Conservation (phyloP, 2,797 vertebrate species). For the Hippocampus kuda region DNA sequence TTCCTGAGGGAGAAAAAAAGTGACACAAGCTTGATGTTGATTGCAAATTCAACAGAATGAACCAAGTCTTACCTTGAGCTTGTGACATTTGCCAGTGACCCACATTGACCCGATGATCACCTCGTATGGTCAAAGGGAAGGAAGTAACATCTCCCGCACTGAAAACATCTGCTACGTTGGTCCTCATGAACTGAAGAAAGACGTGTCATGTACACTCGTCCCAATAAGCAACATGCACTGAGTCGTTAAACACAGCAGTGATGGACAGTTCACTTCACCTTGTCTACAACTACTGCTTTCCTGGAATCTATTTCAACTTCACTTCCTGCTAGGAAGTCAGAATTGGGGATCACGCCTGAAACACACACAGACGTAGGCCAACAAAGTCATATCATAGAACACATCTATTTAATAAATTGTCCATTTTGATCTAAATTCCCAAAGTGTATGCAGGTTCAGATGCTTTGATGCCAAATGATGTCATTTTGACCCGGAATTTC, state of each 20-base stretch:
- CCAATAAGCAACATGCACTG: not conserved
- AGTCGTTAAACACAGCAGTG: not conserved
- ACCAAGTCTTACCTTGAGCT: slow-evolving; percentile 66
- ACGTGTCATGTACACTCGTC: not conserved
- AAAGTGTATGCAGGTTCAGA: not conserved
- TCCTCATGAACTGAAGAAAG: slow-evolving; percentile 72
- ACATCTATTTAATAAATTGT: not conserved
- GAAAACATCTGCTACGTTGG: slow-evolving; percentile 70
- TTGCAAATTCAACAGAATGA: not conserved
- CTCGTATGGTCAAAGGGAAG: slow-evolving; percentile 72
- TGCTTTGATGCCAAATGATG: not conserved
- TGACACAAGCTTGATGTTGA: not conserved
- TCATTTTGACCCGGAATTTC: too few relatives aligned
- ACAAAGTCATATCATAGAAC: slow-evolving; percentile 1
- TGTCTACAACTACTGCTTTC: slow-evolving; percentile 72
- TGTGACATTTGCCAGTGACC: slow-evolving; percentile 83
- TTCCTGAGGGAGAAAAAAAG: slow-evolving; percentile 54
- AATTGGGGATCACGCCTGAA: slow-evolving; percentile 65
- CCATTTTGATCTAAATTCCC: not conserved
- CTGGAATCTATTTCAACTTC: slow-evolving; percentile 59
- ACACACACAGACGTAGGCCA: slow-evolving; percentile 12
- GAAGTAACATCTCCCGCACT: slow-evolving; percentile 77
- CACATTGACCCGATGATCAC: slow-evolving; percentile 62
- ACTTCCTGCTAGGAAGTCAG: slow-evolving; percentile 70
- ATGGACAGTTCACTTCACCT: slow-evolving; percentile 60